These are phyloP conservation scores for Leucopsar rothschildi DNA, from an alignment of 2,113 vertebrate species.

Conservation along the genomic window DNA sequence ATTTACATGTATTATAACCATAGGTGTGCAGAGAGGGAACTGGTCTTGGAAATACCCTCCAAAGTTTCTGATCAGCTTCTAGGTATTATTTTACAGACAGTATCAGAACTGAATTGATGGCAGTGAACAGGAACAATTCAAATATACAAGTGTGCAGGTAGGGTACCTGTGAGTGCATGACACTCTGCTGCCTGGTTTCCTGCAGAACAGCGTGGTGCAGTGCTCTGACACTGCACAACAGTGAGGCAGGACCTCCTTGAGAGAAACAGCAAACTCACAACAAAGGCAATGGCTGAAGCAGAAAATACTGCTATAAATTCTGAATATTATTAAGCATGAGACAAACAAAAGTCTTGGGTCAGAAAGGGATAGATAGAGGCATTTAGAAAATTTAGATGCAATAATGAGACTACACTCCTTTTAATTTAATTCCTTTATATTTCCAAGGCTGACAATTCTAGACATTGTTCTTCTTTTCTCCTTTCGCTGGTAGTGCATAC, in stretches of 20 bases:
- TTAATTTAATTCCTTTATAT: not conserved
- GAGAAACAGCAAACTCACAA: not conserved
- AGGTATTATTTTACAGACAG: not conserved
- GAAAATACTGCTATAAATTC: not conserved
- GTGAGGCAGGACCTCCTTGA: not conserved
- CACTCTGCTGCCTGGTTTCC: not conserved
- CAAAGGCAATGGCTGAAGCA: not conserved
- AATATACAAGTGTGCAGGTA: not conserved
- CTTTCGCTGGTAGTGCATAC: fast-evolving
- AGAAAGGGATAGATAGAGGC: not conserved
- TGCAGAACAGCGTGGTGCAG: not conserved
- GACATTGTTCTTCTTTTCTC: not conserved
- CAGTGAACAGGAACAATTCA: not conserved
- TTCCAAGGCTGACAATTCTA: not conserved
- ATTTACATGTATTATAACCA: not conserved
- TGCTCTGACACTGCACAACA: not conserved
- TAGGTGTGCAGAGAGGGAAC: not conserved
- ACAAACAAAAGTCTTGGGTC: not conserved
- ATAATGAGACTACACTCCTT: not conserved
- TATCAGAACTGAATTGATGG: not conserved
- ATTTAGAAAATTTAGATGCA: not conserved
- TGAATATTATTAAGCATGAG: not conserved
- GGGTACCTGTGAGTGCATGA: not conserved
- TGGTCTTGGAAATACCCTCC: not conserved
- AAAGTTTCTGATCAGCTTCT: not conserved